Evolutionary conservation across 37 sponge, comb jelly and placozoan species (phyloP).

Genomic region (Beroe forskalii): DNA sequence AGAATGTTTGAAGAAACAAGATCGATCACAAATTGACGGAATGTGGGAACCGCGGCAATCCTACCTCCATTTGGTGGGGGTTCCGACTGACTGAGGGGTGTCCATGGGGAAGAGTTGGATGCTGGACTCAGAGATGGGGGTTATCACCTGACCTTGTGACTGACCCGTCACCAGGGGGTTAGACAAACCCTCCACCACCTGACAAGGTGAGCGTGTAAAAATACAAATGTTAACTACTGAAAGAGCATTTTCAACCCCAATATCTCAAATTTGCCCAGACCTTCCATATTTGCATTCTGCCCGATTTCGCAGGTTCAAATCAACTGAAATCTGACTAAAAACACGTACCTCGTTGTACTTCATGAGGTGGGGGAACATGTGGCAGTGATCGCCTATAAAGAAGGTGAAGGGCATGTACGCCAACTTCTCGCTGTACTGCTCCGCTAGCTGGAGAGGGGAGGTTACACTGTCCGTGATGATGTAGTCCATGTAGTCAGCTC

Average conservation of each 20-base stretch:
- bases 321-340: not conserved
- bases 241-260: too few relatives aligned
- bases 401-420: slow-evolving; percentile 97
- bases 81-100: slow-evolving; percentile 10
- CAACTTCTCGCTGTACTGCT: slow-evolving; percentile 95
- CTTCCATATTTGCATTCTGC: too few relatives aligned
- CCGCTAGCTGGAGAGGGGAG: slow-evolving; percentile 82
- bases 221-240: not conserved
- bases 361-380: slow-evolving; percentile 98
- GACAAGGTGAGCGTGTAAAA: not conserved
- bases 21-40: too few relatives aligned
- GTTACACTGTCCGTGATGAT: slow-evolving; percentile 92
- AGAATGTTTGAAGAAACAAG: too few relatives aligned
- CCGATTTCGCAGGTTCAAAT: not conserved
- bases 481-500: slow-evolving; percentile 98
- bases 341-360: slow-evolving; percentile 74
- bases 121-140: not conserved
- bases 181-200: slow-evolving; percentile 11
- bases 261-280: too few relatives aligned
- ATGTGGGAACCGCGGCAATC: too few relatives aligned
- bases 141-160: not conserved
- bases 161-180: slow-evolving; percentile 27
- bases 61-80: not conserved
- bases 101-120: slow-evolving; percentile 46
- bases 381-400: slow-evolving; percentile 95